Conservation (phyloP, 2,888 invertebrate species). For the Thecocarcelia acutangulata region DNA sequence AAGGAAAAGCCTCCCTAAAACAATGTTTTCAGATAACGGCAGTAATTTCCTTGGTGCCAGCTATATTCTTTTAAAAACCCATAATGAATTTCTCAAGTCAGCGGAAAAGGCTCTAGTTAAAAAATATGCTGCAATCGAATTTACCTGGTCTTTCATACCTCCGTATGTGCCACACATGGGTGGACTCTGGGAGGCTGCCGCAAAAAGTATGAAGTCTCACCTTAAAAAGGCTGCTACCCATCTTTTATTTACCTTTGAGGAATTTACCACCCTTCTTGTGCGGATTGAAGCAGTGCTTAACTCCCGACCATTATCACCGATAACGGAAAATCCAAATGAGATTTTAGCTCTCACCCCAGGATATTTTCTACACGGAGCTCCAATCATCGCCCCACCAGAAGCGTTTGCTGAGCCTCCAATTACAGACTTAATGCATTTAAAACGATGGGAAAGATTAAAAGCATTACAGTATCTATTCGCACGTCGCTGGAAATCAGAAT, state of each 20-base stretch:
- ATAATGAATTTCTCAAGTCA: slow-evolving; percentile 12
- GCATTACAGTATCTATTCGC: slow-evolving; percentile 1
- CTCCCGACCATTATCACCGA: not conserved
- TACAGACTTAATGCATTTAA: not conserved
- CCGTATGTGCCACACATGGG: not conserved
- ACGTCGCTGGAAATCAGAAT: not conserved
- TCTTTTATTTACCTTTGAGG: not conserved
- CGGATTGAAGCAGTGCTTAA: not conserved
- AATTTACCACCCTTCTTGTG: not conserved
- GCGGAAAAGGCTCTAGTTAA: too few relatives aligned
- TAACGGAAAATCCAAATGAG: not conserved
- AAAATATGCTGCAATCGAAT: not conserved
- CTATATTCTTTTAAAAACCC: slow-evolving; percentile 7
- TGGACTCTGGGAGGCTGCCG: slow-evolving; percentile 7
- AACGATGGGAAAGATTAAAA: slow-evolving; percentile 5
- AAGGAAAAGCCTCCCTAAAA: not conserved
- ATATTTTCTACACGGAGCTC: not conserved
- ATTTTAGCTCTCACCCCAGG: not conserved
- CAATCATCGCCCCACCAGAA: not conserved
- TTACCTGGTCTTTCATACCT: not conserved
- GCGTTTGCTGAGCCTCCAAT: not conserved
- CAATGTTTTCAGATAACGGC: not conserved
- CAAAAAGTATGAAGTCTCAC: slow-evolving; percentile 6
- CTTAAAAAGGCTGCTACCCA: not conserved
- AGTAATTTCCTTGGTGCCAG: not conserved